Conservation (phyloP, 2,113 vertebrate genomes). For the Charadrius vociferus region DNA sequence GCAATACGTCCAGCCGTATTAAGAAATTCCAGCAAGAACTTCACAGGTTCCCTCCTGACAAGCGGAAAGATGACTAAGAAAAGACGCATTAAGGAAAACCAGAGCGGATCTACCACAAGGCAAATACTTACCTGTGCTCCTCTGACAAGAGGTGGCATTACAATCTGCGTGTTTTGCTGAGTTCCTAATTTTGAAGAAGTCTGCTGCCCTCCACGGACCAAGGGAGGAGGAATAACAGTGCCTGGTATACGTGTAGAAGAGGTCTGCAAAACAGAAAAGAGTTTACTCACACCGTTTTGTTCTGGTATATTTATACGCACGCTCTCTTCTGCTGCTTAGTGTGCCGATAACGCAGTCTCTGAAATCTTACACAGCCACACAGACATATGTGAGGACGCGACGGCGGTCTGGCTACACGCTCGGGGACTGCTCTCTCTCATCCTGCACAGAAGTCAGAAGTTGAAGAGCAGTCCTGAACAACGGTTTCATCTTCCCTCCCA, state of each 20-base stretch:
- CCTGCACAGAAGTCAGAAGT: background rate
- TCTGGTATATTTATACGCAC: fast-evolving
- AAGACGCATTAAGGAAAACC: background rate
- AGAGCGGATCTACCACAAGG: background rate
- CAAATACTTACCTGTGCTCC: constrained; percentile 88
- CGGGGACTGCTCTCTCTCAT: background rate
- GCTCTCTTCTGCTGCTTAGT: background rate
- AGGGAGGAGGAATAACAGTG: constrained; percentile 91
- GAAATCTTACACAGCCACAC: fast-evolving
- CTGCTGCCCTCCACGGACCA: constrained; percentile 93
- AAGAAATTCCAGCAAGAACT: background rate
- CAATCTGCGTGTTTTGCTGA: constrained; percentile 86
- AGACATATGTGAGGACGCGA: fast-evolving
- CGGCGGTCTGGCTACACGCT: background rate
- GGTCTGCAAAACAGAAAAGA: constrained; percentile 39
- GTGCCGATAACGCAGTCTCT: background rate
- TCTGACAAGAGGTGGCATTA: constrained; percentile 94
- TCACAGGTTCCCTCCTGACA: background rate
- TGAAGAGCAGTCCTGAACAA: background rate
- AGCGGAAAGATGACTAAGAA: background rate
- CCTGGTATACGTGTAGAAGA: constrained; percentile 84
- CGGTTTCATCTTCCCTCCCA: background rate
- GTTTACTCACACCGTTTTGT: background rate
- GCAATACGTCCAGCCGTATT: background rate
- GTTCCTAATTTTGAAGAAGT: constrained; percentile 84